A percentile compares a stretch with the other conserved stretches of the same genome.
phyloP scores from a whole-genome alignment of 2,888 invertebrate species.

The Halictus quadricinctus region DNA sequence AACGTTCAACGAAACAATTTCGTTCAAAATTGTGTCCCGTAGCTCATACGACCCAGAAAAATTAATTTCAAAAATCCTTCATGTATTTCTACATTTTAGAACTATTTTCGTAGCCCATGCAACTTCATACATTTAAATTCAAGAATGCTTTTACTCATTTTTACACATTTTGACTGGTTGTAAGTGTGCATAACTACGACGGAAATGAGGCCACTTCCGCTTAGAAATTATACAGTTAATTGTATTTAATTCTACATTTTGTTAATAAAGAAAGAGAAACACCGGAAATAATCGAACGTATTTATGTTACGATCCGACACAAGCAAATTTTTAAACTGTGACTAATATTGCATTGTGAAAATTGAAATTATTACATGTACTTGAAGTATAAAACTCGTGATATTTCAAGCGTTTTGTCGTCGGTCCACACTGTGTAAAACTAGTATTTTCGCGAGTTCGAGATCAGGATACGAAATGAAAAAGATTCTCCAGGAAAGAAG shows the following conservation, averaged over 20 bases:
- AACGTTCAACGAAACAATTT: background rate
- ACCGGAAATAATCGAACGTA: background rate
- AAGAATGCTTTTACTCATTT: too few relatives aligned
- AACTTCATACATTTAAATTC: too few relatives aligned
- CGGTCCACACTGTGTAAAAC: background rate
- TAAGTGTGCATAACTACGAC: too few relatives aligned
- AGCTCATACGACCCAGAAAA: background rate
- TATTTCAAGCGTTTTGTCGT: background rate
- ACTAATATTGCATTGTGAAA: background rate
- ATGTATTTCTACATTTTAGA: background rate
- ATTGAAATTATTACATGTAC: background rate
- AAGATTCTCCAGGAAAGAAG: background rate
- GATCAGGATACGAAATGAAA: background rate
- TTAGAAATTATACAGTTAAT: too few relatives aligned
- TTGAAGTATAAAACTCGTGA: background rate
- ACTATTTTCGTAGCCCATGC: too few relatives aligned
- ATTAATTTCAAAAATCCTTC: background rate
- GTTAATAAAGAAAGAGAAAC: background rate
- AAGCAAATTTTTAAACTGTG: background rate
- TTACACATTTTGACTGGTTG: too few relatives aligned
- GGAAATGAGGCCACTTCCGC: too few relatives aligned
- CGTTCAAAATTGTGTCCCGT: background rate
- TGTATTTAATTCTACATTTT: too few relatives aligned
- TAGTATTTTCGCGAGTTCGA: background rate
- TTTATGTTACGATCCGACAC: background rate